A percentile compares a stretch with the other conserved stretches of the same genome.
These are phyloP conservation scores for Rhinogobio ventralis DNA, from an alignment of 2,797 vertebrate species.

Conservation along the genomic window DNA sequence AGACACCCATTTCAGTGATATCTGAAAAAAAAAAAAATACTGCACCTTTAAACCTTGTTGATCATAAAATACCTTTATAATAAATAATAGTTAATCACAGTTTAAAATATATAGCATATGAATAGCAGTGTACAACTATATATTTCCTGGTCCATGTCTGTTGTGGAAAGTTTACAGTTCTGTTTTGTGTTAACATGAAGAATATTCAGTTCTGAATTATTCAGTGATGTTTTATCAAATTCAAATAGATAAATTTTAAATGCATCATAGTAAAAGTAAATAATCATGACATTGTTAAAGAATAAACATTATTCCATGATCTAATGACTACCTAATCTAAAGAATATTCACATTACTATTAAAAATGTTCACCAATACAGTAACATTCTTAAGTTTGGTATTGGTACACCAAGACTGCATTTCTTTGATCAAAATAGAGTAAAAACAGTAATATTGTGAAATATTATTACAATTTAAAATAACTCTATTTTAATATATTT, in stretches of 20 bases:
- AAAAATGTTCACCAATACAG: not conserved
- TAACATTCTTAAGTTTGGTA: not conserved
- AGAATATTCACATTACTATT: not conserved
- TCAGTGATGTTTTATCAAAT: not conserved
- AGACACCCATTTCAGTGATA: not conserved
- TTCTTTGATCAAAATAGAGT: slow-evolving; percentile 3
- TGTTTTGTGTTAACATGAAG: not conserved
- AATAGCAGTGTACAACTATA: not conserved
- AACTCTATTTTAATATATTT: not conserved
- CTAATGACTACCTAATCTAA: not conserved
- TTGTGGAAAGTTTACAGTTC: not conserved
- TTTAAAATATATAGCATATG: not conserved
- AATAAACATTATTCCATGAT: not conserved
- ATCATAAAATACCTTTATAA: not conserved
- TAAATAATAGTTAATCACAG: not conserved
- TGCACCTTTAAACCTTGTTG: not conserved
- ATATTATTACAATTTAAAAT: not conserved
- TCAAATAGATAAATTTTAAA: not conserved
- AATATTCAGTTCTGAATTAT: not conserved
- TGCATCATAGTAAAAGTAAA: not conserved
- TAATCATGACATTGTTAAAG: not conserved
- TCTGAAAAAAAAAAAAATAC: not conserved
- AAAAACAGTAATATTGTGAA: not conserved
- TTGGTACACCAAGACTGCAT: not conserved
- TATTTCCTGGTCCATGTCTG: not conserved